Conservation (phyloP, 2,113 vertebrate genomes). For the Trematocara variabile region DNA sequence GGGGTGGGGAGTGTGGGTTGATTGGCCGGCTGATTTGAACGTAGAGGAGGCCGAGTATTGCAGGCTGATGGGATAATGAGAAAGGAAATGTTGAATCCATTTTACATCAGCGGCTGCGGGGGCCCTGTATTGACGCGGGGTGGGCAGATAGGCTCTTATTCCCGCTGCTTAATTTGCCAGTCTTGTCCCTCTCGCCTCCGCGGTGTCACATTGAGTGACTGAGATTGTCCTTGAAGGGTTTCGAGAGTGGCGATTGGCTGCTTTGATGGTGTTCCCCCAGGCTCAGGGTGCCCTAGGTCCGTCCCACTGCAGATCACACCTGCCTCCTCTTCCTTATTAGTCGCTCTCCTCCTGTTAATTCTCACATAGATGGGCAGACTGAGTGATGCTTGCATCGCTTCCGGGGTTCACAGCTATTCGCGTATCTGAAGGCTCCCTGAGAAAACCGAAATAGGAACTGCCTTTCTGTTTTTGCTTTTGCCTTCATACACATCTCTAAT, state of each 20-base stretch:
- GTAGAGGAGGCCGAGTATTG: not conserved
- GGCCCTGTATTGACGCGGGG: slow-evolving; percentile 9
- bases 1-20: not conserved
- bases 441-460: not conserved
- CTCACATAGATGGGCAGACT: not conserved
- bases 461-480: not conserved
- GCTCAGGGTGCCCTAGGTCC: slow-evolving; percentile 23
- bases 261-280: slow-evolving; percentile 26
- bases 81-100: slow-evolving; percentile 51
- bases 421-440: not conserved
- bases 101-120: slow-evolving; percentile 34
- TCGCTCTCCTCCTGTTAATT: slow-evolving; percentile 22
- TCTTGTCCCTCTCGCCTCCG: slow-evolving; percentile 37
- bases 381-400: slow-evolving; percentile 4
- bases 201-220: slow-evolving; percentile 60
- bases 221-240: slow-evolving; percentile 67
- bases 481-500: slow-evolving; percentile 14
- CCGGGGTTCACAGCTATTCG: not conserved
- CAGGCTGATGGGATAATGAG: slow-evolving; percentile 29
- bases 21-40: slow-evolving; percentile 27
- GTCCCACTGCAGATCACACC: slow-evolving; percentile 45
- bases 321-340: slow-evolving; percentile 25
- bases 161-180: slow-evolving; percentile 47
- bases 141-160: slow-evolving; percentile 26
- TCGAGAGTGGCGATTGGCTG: slow-evolving; percentile 47